A percentile compares a stretch with the other conserved stretches of the same genome.
phyloP scores from a whole-genome alignment of 30 jellyfish, hydroid and myxozoan genomes.

The Mastigias papua region DNA sequence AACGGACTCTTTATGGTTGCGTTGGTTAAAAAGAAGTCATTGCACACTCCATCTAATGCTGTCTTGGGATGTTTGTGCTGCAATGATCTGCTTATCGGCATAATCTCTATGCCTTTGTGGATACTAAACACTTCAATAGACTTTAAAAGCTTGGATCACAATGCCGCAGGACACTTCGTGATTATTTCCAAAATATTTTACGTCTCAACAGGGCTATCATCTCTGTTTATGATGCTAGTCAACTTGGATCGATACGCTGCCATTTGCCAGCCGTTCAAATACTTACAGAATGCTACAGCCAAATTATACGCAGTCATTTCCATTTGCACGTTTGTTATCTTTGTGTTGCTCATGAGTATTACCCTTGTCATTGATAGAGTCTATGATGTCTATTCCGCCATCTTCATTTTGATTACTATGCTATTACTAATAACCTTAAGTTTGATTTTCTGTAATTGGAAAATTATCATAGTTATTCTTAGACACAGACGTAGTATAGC shows the following conservation, averaged over 20 bases:
- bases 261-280: constrained; percentile 2
- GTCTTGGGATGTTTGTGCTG: no score
- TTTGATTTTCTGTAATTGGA: background rate
- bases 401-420: background rate
- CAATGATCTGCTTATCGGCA: constrained; percentile 25
- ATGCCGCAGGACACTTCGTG: no score
- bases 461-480: background rate
- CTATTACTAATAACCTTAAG: no score
- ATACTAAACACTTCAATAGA: background rate
- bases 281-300: constrained; percentile 3
- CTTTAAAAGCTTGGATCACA: background rate
- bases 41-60: constrained; percentile 36
- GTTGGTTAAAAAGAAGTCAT: background rate
- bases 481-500: background rate
- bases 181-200: no score
- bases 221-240: background rate
- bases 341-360: background rate
- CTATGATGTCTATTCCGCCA: background rate
- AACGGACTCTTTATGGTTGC: constrained; percentile 10
- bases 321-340: background rate
- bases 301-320: background rate
- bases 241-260: constrained; percentile 21
- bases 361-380: background rate
- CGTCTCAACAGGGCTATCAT: constrained; percentile 17
- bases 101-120: background rate